A percentile compares a stretch with the other conserved stretches of the same genome.
Evolutionary conservation across 2,888 invertebrate genomes (phyloP).

Genomic region (Heliconius hortense): DNA sequence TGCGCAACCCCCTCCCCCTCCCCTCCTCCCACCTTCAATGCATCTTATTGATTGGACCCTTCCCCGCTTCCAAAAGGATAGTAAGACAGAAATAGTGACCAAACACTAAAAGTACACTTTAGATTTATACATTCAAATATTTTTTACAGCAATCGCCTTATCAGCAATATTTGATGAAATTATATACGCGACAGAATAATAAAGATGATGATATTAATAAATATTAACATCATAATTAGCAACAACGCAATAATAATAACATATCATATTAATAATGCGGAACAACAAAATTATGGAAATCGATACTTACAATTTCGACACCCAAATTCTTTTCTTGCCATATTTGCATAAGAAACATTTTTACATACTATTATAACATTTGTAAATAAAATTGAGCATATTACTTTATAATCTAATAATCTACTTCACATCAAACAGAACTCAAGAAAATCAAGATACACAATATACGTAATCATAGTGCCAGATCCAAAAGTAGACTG

Average conservation of each 20-base stretch:
- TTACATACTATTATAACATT: constrained; percentile 13
- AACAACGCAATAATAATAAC: background rate
- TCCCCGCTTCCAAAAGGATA: background rate
- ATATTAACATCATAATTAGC: background rate
- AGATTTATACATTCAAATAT: too few relatives aligned
- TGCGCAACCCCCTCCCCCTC: background rate
- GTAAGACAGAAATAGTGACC: background rate
- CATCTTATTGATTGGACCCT: constrained; percentile 4
- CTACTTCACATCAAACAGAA: constrained; percentile 15
- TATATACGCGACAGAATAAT: too few relatives aligned
- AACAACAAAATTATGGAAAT: background rate
- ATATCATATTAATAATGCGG: too few relatives aligned
- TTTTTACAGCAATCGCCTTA: background rate
- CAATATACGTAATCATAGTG: constrained; percentile 25
- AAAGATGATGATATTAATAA: background rate
- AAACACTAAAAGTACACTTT: too few relatives aligned
- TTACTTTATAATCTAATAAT: constrained; percentile 15
- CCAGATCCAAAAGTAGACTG: constrained; percentile 8
- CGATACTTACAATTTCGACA: constrained; percentile 3
- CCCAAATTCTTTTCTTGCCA: background rate
- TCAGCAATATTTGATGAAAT: background rate
- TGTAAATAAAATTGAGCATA: constrained; percentile 15
- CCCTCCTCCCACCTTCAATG: background rate
- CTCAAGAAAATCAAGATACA: constrained; percentile 2
- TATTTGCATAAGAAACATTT: background rate